A percentile compares a stretch with the other conserved stretches of the same genome.
Conservation (phyloP, 64 coral and sea anemone species). For the Stichodactyla helianthus region DNA sequence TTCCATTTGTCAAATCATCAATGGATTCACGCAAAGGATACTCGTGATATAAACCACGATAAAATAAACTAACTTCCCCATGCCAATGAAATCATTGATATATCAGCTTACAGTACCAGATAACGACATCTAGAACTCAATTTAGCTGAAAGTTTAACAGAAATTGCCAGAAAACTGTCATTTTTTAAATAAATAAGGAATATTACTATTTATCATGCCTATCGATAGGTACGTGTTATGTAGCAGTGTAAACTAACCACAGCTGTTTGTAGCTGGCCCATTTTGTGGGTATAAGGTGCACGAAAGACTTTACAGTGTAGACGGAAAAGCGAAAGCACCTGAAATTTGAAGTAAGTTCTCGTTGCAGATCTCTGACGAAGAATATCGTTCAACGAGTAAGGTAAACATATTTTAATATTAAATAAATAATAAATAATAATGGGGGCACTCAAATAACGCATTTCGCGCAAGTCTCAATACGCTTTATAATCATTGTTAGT, state of each 20-base stretch:
- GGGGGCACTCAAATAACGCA: too few species aligned
- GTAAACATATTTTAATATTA: too few species aligned
- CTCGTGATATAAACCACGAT: background rate
- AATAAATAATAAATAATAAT: too few species aligned
- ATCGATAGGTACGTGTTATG: background rate
- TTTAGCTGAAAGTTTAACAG: background rate
- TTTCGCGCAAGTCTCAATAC: too few species aligned
- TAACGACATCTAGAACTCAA: background rate
- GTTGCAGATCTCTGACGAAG: too few species aligned
- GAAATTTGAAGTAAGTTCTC: background rate
- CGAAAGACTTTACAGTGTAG: background rate
- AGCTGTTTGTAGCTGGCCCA: background rate
- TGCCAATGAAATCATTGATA: background rate
- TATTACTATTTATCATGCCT: too few species aligned
- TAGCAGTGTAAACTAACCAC: background rate
- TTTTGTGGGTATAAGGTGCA: background rate
- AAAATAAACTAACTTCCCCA: background rate
- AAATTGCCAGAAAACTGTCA: background rate
- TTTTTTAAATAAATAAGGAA: background rate
- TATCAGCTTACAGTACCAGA: background rate
- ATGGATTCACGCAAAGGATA: background rate
- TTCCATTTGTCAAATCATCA: background rate
- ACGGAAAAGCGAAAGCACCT: background rate
- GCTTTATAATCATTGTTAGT: too few species aligned
- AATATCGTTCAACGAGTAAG: too few species aligned